Evolutionary conservation across 2,797 vertebrate species (phyloP), one percentile per base, ranked within the genome.

Genomic region (Agapornis canus): DNA sequence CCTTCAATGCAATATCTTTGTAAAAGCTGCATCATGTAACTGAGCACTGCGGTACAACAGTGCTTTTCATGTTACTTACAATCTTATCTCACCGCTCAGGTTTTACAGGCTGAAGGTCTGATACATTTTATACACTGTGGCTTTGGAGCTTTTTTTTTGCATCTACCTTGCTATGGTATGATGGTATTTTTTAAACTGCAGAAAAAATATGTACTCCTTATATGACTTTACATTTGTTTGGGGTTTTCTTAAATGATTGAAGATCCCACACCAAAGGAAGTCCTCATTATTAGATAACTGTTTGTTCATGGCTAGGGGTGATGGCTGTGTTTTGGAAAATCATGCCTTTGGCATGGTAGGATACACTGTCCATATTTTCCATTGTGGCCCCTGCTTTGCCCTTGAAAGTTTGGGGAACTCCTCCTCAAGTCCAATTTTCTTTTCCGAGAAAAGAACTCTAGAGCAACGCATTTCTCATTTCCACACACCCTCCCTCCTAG

Each of bases 121-220:
- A 57, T 54, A 11, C 2, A 26, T 81, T 70, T 63, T 73, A 49
- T 59, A 32, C 7, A 8, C 8, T 45, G 32, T 11, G 5, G 0
- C 1, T 6, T 2, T 9, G 12, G 6, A 0, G 0, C 2, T 1
- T 8, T 86, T 90, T 90, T 72, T 68, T 69, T 68, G 16, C 21
- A 25, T 76, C 20, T 42, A 10, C 83, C 81, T 66, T 2, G 11
- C 27, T 60, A 1, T 0, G 0, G 16, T 61, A 18, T 64, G 5
- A 35, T 35, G 35, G 35, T 35, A 35, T 72, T 25, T 11, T 9
- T 37, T 88, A 88, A 76, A 51, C 17, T 68, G 57, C 35, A 85
- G 32, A 82, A n/a, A 35, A 57, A 57, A 35, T 16, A 57, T 11
- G 32, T 57, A 35, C 18, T 40, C 18, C 23, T 37, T 48, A 29